Evolutionary conservation across 2,113 vertebrate species (phyloP).

Genomic region (Lycaon pictus): DNA sequence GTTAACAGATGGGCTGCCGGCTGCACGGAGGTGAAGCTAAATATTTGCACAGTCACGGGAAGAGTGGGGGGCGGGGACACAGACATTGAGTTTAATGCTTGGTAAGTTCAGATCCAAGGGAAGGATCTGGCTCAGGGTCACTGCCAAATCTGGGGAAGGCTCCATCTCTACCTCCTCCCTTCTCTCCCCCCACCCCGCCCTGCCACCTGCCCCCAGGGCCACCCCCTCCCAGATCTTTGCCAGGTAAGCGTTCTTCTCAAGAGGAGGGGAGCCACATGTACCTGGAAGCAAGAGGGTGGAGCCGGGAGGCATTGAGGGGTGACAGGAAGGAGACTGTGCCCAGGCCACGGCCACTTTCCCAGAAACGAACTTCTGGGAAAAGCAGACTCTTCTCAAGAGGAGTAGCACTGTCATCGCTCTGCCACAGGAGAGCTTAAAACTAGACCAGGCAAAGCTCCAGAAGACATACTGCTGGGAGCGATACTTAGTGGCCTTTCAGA

Average conservation of each 20-base stretch:
- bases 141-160: not conserved
- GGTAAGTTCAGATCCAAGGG: not conserved
- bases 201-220: not conserved
- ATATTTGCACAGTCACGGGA: not conserved
- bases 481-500: not conserved
- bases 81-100: not conserved
- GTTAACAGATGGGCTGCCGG: conserved; percentile 64
- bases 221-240: conserved; percentile 15
- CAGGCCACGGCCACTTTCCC: not conserved
- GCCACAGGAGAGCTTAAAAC: not conserved
- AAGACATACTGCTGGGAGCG: not conserved
- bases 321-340: not conserved
- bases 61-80: not conserved
- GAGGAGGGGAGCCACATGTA: not conserved
- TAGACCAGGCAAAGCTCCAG: not conserved
- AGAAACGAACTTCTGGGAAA: not conserved
- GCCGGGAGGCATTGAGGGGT: not conserved
- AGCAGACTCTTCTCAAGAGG: not conserved
- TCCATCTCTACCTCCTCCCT: not conserved
- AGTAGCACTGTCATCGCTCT: not conserved
- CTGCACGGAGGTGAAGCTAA: conserved; percentile 22
- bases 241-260: not conserved
- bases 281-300: not conserved
- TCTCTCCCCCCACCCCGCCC: not conserved
- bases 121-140: not conserved